Evolutionary conservation across 2,888 invertebrate genomes (phyloP).

Genomic region (Clistopyga incitator): DNA sequence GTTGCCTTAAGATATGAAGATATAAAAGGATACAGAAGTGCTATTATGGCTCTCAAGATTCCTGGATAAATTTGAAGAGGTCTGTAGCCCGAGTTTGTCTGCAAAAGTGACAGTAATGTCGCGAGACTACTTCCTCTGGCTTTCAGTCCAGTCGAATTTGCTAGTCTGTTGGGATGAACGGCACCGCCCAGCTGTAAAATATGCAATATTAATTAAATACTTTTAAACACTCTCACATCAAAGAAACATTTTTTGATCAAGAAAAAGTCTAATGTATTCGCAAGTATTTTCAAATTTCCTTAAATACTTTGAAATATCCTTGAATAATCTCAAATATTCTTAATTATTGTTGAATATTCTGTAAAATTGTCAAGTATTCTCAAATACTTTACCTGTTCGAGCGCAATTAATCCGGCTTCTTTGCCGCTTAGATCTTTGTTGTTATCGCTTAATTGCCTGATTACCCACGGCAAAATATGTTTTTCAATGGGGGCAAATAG

Average conservation of each 20-base stretch:
- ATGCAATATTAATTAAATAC: background rate
- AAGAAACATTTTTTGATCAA: too few relatives aligned
- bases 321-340: background rate
- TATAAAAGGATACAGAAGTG: slow-evolving; percentile 77
- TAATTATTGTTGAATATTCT: background rate
- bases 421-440: slow-evolving; percentile 77
- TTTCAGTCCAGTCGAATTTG: slow-evolving; percentile 74
- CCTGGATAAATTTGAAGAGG: slow-evolving; percentile 78
- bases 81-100: slow-evolving; percentile 77
- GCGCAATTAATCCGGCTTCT: slow-evolving; percentile 78
- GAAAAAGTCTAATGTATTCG: too few relatives aligned
- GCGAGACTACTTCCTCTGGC: slow-evolving; percentile 75
- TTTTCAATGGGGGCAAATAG: slow-evolving; percentile 74
- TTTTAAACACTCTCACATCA: background rate
- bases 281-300: too few relatives aligned
- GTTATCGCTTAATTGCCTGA: slow-evolving; percentile 77
- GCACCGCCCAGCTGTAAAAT: slow-evolving; percentile 74
- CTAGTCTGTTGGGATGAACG: slow-evolving; percentile 75
- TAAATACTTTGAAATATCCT: background rate
- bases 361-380: slow-evolving; percentile 22
- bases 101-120: slow-evolving; percentile 76
- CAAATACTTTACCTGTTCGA: slow-evolving; percentile 76
- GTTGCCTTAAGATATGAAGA: background rate
- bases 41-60: slow-evolving; percentile 76
- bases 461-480: slow-evolving; percentile 78